Conservation (phyloP, 2,797 vertebrate species). For the Scyliorhinus canicula region DNA sequence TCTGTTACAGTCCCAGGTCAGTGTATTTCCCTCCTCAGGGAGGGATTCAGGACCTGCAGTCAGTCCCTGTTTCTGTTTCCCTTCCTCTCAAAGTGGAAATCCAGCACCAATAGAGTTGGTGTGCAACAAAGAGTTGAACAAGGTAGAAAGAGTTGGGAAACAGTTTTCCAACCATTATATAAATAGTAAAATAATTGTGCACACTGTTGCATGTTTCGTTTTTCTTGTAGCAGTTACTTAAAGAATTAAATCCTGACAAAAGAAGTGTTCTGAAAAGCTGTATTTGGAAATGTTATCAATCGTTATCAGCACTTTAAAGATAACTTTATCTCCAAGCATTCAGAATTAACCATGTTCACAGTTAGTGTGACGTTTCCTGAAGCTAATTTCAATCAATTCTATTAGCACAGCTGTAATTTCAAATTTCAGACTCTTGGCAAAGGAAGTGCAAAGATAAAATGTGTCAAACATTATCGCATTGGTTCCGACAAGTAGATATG, state of each 20-base stretch:
- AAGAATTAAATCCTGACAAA: background rate
- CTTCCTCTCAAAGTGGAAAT: too few species aligned
- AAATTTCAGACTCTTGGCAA: background rate
- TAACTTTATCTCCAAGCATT: background rate
- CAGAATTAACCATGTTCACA: background rate
- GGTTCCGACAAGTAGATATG: background rate
- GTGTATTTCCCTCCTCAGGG: too few species aligned
- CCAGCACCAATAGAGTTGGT: background rate
- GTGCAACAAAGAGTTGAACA: background rate
- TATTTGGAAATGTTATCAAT: constrained; percentile 19
- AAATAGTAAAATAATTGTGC: background rate
- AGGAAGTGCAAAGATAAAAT: background rate
- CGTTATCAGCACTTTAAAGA: background rate
- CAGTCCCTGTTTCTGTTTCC: background rate
- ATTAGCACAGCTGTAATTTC: background rate
- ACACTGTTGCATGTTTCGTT: background rate
- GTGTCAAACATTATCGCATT: background rate
- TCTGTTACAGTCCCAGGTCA: too few species aligned
- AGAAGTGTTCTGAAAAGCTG: background rate
- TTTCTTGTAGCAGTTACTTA: background rate
- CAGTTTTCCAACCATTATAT: background rate
- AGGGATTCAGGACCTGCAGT: too few species aligned
- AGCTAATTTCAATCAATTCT: constrained; percentile 19
- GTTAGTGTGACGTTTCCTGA: background rate
- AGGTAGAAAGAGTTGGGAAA: background rate